Conservation (phyloP, 2,888 invertebrate species). For the Dolomedes plantarius region DNA sequence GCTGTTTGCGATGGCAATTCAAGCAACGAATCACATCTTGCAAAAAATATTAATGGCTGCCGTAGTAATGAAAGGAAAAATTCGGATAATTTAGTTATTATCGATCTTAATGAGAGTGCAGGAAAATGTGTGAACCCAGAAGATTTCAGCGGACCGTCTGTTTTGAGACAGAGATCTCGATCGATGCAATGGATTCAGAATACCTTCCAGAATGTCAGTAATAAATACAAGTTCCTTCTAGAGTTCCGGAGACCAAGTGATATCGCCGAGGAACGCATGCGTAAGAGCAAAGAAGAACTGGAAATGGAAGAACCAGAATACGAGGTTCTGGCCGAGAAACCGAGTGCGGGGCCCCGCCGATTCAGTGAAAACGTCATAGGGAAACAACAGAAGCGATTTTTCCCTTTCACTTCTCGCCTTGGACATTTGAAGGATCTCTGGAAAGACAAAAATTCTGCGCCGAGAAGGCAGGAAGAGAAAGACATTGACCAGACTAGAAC, state of each 20-base stretch:
- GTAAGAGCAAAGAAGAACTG: slow-evolving; percentile 42
- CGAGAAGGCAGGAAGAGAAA: slow-evolving; percentile 36
- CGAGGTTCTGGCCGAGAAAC: background rate
- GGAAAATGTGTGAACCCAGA: background rate
- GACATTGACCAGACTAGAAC: slow-evolving; percentile 39
- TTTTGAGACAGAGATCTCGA: slow-evolving; percentile 12
- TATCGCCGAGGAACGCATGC: slow-evolving; percentile 38
- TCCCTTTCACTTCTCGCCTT: slow-evolving; percentile 27
- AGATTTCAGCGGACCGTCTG: background rate
- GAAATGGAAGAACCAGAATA: slow-evolving; percentile 29
- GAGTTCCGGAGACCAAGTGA: slow-evolving; percentile 50
- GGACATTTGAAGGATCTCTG: slow-evolving; percentile 39
- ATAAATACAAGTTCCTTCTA: slow-evolving; percentile 22
- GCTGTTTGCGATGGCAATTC: background rate
- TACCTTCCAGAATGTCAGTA: slow-evolving; percentile 29
- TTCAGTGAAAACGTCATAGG: slow-evolving; percentile 54
- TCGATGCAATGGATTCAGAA: slow-evolving; percentile 59
- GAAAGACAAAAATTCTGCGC: slow-evolving; percentile 19
- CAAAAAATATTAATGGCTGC: background rate
- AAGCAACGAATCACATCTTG: background rate
- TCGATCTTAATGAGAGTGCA: background rate
- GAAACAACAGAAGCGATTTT: slow-evolving; percentile 22
- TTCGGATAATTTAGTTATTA: background rate
- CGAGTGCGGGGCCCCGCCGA: slow-evolving; percentile 14
- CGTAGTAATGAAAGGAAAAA: background rate